phyloP scores from a whole-genome alignment of 2,113 vertebrate genomes.

The Ictidomys tridecemlineatus region DNA sequence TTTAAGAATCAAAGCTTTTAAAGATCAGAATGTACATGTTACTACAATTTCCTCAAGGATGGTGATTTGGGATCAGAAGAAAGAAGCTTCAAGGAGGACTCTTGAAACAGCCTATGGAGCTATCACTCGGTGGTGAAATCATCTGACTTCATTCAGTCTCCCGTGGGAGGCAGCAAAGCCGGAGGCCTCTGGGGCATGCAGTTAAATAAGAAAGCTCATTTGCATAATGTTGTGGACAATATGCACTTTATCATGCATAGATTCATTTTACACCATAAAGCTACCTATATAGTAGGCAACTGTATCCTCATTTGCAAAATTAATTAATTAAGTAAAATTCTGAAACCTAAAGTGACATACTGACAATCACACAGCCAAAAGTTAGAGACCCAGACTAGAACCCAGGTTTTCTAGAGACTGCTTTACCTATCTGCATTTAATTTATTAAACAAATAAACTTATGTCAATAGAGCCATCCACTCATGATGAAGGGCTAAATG shows the following conservation, averaged over 20 bases:
- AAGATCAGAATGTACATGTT: not conserved
- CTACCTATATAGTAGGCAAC: not conserved
- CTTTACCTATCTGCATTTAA: not conserved
- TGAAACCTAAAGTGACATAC: not conserved
- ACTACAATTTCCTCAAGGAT: not conserved
- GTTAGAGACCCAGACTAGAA: not conserved
- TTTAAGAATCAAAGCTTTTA: not conserved
- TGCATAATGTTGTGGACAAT: not conserved
- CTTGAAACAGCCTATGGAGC: not conserved
- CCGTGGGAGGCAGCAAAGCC: not conserved
- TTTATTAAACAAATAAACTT: not conserved
- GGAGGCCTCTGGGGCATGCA: not conserved
- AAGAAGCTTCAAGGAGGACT: slow-evolving; percentile 4
- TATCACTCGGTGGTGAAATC: not conserved
- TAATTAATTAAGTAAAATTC: slow-evolving; percentile 24
- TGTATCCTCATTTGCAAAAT: not conserved
- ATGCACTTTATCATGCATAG: not conserved
- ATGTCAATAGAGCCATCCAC: not conserved
- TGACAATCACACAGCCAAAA: slow-evolving; percentile 6
- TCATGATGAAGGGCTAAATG: not conserved
- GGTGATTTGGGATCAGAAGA: not conserved
- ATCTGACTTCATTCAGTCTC: not conserved
- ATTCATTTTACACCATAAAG: not conserved
- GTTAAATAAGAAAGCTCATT: slow-evolving; percentile 1
- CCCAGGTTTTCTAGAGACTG: not conserved